Conservation (phyloP, 2,113 vertebrate genomes). For the Uria lomvia region DNA sequence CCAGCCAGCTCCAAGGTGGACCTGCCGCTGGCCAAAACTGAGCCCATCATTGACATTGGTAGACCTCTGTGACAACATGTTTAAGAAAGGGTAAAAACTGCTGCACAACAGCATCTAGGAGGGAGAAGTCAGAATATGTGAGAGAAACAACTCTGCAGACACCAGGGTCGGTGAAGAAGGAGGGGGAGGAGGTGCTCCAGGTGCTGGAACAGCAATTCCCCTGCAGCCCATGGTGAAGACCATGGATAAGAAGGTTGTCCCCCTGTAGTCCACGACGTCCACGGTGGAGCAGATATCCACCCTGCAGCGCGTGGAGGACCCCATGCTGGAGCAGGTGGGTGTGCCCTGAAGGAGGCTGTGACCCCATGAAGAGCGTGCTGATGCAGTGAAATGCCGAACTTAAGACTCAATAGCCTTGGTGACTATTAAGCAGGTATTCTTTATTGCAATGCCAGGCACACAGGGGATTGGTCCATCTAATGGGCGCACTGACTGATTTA, state of each 20-base stretch:
- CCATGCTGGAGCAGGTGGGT: neutral
- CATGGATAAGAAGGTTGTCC: neutral
- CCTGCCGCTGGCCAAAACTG: no score
- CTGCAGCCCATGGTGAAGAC: neutral
- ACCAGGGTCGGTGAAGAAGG: neutral
- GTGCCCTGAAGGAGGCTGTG: neutral
- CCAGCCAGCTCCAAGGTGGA: neutral
- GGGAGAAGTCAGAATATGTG: neutral
- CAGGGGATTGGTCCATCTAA: no score
- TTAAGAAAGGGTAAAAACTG: neutral
- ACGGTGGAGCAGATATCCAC: neutral
- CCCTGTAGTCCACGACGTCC: no score
- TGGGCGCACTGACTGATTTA: no score
- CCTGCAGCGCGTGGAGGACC: neutral
- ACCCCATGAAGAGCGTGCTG: no score
- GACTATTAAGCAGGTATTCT: no score
- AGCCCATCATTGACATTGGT: neutral
- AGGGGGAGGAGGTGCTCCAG: neutral
- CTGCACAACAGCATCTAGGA: neutral
- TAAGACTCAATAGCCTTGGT: no score
- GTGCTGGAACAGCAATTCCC: neutral
- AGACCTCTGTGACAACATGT: neutral
- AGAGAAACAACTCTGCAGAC: neutral
- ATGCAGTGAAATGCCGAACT: no score
- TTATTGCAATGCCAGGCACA: no score